Evolutionary conservation across 2,113 vertebrate genomes (phyloP).

Genomic region (Nibea coibor): DNA sequence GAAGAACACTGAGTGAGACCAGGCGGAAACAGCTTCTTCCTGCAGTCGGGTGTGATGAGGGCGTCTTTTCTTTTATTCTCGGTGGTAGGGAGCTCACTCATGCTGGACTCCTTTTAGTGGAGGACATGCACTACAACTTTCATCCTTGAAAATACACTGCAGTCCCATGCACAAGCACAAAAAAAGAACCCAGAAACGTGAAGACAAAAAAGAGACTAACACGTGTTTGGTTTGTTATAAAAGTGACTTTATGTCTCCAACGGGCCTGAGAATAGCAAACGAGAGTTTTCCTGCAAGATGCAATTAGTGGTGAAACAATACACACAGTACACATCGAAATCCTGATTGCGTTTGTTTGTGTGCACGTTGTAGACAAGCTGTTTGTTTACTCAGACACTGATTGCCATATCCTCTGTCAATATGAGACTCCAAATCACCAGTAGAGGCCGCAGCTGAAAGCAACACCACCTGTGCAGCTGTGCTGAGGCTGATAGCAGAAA

Average conservation of each 20-base stretch:
- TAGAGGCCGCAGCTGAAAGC: conserved; percentile 9
- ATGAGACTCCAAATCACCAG: conserved; percentile 16
- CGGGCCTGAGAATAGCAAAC: conserved; percentile 29
- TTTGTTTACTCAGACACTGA: conserved; percentile 61
- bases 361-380: neutral
- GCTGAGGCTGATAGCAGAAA: neutral
- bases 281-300: conserved; percentile 50
- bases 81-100: conserved; percentile 63
- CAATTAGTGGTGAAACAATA: conserved; percentile 70
- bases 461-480: conserved; percentile 15
- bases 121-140: conserved; percentile 57
- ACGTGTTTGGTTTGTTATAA: neutral
- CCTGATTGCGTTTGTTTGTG: conserved; percentile 27
- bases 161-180: conserved; percentile 26
- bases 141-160: conserved; percentile 43
- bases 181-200: neutral
- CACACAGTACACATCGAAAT: conserved; percentile 33
- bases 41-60: neutral
- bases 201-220: neutral
- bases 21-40: conserved; percentile 21
- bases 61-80: conserved; percentile 46
- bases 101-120: conserved; percentile 52
- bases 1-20: conserved; percentile 18
- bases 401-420: conserved; percentile 62
- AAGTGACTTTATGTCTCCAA: conserved; percentile 7